Percentiles rank a stretch among this genome's conserved stretches.
Evolutionary conservation across 1,140 invertebrate species (phyloP).

Genomic region (Drosophila seguyi): DNA sequence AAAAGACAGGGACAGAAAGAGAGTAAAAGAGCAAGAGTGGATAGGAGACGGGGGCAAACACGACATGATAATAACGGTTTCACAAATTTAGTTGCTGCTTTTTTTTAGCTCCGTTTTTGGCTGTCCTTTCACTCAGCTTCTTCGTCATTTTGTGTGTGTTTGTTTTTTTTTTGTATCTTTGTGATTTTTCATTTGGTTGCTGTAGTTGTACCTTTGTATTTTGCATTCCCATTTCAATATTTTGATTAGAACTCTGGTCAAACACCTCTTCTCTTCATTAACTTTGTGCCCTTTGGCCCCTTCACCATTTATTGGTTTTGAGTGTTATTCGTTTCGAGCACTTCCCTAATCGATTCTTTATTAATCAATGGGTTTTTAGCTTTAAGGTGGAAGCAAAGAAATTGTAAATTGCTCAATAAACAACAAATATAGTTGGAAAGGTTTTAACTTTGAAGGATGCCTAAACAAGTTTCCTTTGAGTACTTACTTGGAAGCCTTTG

Average conservation of each 20-base stretch:
- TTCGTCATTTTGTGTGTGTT: conserved; percentile 9
- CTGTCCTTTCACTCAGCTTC: conserved; percentile 30
- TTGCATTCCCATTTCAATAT: conserved; percentile 21
- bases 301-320: background rate
- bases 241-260: conserved; percentile 28
- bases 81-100: conserved; percentile 48
- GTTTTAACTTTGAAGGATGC: too few species aligned
- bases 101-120: conserved; percentile 18
- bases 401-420: background rate
- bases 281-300: conserved; percentile 2
- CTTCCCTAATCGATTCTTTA: conserved; percentile 14
- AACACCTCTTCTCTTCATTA: conserved; percentile 21
- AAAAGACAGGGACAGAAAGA: conserved; percentile 18
- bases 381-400: background rate
- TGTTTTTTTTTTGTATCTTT: conserved; percentile 30
- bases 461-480: background rate
- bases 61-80: conserved; percentile 52
- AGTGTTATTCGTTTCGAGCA: conserved; percentile 19
- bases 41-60: conserved; percentile 19
- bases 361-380: background rate
- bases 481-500: background rate
- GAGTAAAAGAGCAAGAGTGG: background rate
- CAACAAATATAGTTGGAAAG: background rate
- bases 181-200: conserved; percentile 8
- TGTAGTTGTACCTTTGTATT: conserved; percentile 3